Evolutionary conservation across 2,888 invertebrate genomes (phyloP), one percentile per base, ranked within the genome.

Genomic region (Rotaria macrura): DNA sequence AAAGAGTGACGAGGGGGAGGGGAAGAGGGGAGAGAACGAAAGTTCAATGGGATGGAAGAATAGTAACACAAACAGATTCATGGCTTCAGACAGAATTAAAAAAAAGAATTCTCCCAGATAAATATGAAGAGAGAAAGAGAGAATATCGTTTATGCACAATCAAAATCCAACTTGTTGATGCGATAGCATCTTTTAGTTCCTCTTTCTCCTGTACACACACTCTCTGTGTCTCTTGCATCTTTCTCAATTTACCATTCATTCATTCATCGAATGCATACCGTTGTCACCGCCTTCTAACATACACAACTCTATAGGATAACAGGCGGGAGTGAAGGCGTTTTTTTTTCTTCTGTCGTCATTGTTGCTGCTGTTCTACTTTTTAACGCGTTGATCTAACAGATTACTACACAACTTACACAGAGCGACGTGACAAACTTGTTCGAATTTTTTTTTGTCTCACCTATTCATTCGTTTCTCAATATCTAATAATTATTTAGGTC

Each of bases 111-210:
- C 65, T 65, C 65, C 34, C 65, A 65, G 65, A 65, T 65, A 65
- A 65, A 20, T 65, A 65, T 34, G 65, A 65, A 65, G 65, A 34
- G 65, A 65, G 34, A 65, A 20, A 29, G 29, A 29, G 29, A 65
- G 65, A 65, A 65, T 34, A 65, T 65, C 65, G 65, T 65, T 65
- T 29, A 65, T 38, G 29, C 34, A 65, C 65, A 65, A 65, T 65
- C 65, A 65, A 65, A 65, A 65, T 65, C 65, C 65, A 65, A 34
- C 65, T 65, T 65, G 12, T 29, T 65, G 65, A 20, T 34, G 34
- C 20, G 65, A 65, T 65, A 65, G 65, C 65, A 65, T 65, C 65
- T 65, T 65, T 65, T 29, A 65, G 65, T 65, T 65, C 65, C 65
- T 29, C 65, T 29, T 34, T 65, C 34, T 29, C 65, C 38, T 20